These are phyloP conservation scores for Agriotes lineatus DNA, from an alignment of 2,888 invertebrate genomes.

Conservation along the genomic window DNA sequence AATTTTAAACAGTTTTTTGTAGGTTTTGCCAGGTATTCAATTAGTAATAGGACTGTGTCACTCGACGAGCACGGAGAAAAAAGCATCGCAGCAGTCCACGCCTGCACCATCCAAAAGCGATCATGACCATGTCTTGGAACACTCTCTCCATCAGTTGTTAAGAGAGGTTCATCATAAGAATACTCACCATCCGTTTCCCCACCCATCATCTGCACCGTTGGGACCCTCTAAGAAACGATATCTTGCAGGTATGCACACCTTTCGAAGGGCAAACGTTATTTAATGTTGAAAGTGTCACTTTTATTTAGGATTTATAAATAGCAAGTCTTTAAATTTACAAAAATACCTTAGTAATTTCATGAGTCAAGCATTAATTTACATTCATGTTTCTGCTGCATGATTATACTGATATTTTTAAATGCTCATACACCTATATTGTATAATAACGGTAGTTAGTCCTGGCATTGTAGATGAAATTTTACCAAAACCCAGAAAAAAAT, in stretches of 20 bases:
- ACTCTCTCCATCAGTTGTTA: constrained; percentile 93
- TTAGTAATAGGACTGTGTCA: constrained; percentile 92
- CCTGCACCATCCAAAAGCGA: constrained; percentile 74
- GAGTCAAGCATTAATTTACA: no score
- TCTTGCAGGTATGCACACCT: constrained; percentile 87
- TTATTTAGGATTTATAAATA: no score
- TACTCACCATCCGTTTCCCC: constrained; percentile 94
- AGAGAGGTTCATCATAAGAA: constrained; percentile 93
- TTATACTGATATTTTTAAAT: no score
- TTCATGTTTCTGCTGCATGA: no score
- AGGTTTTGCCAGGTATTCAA: constrained; percentile 93
- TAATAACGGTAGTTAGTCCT: no score
- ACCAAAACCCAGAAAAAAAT: no score
- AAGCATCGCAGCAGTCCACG: constrained; percentile 63
- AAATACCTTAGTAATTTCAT: no score
- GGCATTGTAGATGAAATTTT: no score
- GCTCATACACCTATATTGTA: no score
- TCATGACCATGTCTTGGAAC: constrained; percentile 97
- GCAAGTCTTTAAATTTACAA: no score
- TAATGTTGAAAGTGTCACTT: no score
- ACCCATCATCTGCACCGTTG: constrained; percentile 93
- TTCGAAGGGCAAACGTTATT: no score
- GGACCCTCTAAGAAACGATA: constrained; percentile 93
- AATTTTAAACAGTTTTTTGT: constrained; percentile 49
- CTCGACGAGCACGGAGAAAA: constrained; percentile 76